A percentile compares a stretch with the other conserved stretches of the same genome.
Evolutionary conservation across 2,113 vertebrate species (phyloP).

Genomic region (Poecile atricapillus): DNA sequence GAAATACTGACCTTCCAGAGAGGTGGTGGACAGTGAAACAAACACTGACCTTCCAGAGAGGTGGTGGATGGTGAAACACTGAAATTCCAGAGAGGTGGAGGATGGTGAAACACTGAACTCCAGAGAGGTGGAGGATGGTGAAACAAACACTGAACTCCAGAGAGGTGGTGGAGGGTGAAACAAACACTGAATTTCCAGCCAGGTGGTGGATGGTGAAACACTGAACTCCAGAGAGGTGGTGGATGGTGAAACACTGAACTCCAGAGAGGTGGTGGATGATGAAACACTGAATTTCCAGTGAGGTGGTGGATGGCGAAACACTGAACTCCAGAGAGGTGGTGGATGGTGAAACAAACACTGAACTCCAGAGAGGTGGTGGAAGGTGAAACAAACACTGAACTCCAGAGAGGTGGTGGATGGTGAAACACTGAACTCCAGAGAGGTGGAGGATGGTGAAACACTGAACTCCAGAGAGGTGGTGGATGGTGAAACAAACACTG

Average conservation of each 20-base stretch:
- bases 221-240: background rate
- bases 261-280: too few species aligned
- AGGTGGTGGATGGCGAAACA: too few species aligned
- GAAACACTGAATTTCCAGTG: background rate
- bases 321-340: background rate
- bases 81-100: too few species aligned
- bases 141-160: too few species aligned
- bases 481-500: too few species aligned
- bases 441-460: background rate
- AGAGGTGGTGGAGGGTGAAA: background rate
- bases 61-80: background rate
- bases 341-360: background rate
- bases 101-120: background rate
- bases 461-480: too few species aligned
- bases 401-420: background rate
- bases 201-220: too few species aligned
- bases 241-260: background rate
- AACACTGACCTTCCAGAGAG: background rate
- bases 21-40: too few species aligned
- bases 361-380: too few species aligned
- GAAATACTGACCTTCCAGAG: background rate
- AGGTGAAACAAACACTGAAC: too few species aligned
- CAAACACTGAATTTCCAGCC: background rate
- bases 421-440: background rate
- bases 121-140: too few species aligned